Evolutionary conservation across 1,140 invertebrate species (phyloP), one percentile per base, ranked within the genome.

Genomic region (Drosophila truncata): DNA sequence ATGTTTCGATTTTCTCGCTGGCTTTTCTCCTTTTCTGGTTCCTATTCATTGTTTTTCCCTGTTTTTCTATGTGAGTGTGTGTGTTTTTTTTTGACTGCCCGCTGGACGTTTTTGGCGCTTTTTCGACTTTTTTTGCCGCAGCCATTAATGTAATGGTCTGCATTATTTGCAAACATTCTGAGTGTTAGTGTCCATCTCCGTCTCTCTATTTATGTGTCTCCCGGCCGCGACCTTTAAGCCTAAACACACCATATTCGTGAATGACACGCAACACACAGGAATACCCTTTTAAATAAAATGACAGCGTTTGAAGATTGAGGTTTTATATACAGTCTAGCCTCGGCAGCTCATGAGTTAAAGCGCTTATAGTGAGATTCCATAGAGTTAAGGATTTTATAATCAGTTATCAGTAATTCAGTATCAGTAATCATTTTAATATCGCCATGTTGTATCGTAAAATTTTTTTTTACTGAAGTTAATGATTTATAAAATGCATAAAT

Each of bases 121-220:
- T 78, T 70, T 78, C 59, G 76, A 59, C 76, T 78, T 78, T 54
- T 54, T 80, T 72, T 78, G 77, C 82, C 82, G 82, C 82, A 84
- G 82, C 80, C 82, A 84, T 84, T 84, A 84, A 84, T 84, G 82
- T 84, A 84, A 84, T 84, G 82, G 81, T 84, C 77, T 85, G 72
- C 82, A 84, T 78, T 84, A 84, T 84, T 84, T 84, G 82, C 59
- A 63, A 80, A 85, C 81, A 80, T 76, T 77, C 42, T 25, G 52
- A 72, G 65, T 66, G 55, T 62, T 72, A 83, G 70, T 69, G 63
- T 72, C 72, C 73, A 82, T 66, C 44, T 55, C 41, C 11, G 33
- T 31, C 49, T 44, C 47, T 49, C 39, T 25, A 55, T 44, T 50
- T 47, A 33, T 50, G 25, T 76, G 42, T 55, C 47, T 44, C 42